phyloP scores from a whole-genome alignment of 2,113 vertebrate genomes.

The Oreochromis tanganicae region DNA sequence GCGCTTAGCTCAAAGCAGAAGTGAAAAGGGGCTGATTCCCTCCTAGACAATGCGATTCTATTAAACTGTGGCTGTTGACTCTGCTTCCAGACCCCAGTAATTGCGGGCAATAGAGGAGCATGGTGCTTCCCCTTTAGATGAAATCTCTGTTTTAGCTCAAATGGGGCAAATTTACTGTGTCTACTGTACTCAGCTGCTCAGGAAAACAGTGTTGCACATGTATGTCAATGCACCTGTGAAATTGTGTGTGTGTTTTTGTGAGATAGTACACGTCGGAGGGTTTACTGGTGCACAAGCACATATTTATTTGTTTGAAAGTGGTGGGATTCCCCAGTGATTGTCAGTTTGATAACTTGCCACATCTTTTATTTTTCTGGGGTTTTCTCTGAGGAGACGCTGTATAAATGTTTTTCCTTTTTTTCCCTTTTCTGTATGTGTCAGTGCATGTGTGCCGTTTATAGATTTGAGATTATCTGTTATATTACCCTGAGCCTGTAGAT shows the following conservation, averaged over 20 bases:
- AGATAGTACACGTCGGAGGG: not conserved
- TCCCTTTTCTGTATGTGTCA: not conserved
- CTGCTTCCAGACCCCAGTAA: constrained; percentile 42
- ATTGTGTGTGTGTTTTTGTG: not conserved
- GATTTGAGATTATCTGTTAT: not conserved
- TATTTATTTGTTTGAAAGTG: constrained; percentile 57
- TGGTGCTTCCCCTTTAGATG: constrained; percentile 50
- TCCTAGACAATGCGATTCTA: constrained; percentile 47
- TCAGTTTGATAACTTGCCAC: constrained; percentile 30
- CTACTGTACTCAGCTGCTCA: not conserved
- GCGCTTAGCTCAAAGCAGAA: not conserved
- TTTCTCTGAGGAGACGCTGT: constrained; percentile 26
- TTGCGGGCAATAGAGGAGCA: constrained; percentile 54
- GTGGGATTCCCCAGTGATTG: constrained; percentile 51
- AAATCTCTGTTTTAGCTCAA: constrained; percentile 46
- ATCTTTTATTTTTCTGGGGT: constrained; percentile 41
- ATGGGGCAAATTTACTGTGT: constrained; percentile 36
- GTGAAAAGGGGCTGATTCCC: constrained; percentile 44
- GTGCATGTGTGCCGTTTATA: not conserved
- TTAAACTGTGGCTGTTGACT: constrained; percentile 53
- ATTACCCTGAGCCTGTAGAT: constrained; percentile 15
- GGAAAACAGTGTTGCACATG: not conserved
- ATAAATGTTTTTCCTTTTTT: not conserved
- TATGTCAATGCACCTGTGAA: not conserved
- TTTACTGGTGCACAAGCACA: constrained; percentile 18